These are phyloP conservation scores for Caenorhabditis sp. DNA, from an alignment of 2,888 invertebrate genomes.

Conservation along the genomic window DNA sequence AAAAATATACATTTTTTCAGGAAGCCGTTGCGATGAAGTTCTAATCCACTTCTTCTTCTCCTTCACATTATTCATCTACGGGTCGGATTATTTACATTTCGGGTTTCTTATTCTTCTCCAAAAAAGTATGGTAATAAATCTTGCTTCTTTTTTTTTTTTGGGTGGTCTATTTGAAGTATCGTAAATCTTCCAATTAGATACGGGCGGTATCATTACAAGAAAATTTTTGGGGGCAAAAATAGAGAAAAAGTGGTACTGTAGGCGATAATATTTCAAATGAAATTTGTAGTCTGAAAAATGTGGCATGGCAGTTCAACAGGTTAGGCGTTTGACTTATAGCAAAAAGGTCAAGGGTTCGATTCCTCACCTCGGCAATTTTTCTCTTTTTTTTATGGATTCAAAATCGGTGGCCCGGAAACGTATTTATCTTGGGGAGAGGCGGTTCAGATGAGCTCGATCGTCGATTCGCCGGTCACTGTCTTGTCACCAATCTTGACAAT, in stretches of 20 bases:
- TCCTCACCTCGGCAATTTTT: too few relatives aligned
- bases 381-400: too few relatives aligned
- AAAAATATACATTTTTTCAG: neutral
- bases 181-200: conserved; percentile 4
- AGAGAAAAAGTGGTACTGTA: neutral
- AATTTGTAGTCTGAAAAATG: too few relatives aligned
- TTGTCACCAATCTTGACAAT: conserved; percentile 28
- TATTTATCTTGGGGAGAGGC: neutral
- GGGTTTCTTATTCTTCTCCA: neutral
- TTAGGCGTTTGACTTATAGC: too few relatives aligned
- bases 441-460: neutral
- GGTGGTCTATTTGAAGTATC: neutral
- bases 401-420: too few relatives aligned
- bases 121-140: neutral
- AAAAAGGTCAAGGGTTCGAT: too few relatives aligned
- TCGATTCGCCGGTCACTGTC: conserved; percentile 24
- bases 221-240: neutral
- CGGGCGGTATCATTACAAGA: neutral
- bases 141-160: neutral
- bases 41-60: neutral
- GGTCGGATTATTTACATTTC: neutral
- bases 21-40: neutral
- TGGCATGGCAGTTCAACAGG: too few relatives aligned
- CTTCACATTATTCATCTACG: neutral
- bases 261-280: too few relatives aligned